Evolutionary conservation across 2,888 invertebrate species (phyloP), one percentile per base, ranked within the genome.

Genomic region (Hartigia nigra): DNA sequence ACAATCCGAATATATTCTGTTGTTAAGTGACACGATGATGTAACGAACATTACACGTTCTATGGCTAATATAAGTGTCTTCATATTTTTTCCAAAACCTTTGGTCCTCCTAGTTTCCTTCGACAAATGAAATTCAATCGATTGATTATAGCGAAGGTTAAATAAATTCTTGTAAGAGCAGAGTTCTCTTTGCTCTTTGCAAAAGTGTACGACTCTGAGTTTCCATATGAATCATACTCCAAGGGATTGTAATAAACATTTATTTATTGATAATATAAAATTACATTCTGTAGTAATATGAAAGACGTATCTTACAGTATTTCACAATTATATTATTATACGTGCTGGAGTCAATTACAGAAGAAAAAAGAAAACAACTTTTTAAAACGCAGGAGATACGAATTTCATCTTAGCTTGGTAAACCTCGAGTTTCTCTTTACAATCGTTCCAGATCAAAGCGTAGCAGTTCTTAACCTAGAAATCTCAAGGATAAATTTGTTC

Each of bases 271-370:
- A 86, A 90, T 90, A 90, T 90, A 89, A 91, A 91, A 90, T 90
- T 90, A 89, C 88, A 90, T 87, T 84, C 84, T 87, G 86, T 84
- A 85, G 87, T 89, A 88, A 86, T 87, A 87, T 88, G 86, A 86
- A 88, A 88, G 86, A 86, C 84, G 83, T 90, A 90, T 90, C 85
- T 87, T 91, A 91, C 91, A 91, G 90, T 91, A 90, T 91, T 88
- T 89, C 87, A 91, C 91, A 90, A 84, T 83, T 81, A 82, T 82
- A 80, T 78, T 81, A 82, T 80, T 79, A 81, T 75, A 70, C 78
- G 36, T 31, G 39, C 37, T 34, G 74, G n/a, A 69, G 69, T 77
- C 39, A 39, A 78, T 72, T 72, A 72, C 72, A 72, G 72, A 31
- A 34, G 11, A 31, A 14, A 31, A 72, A 23, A 14, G 3, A 4